Conservation (phyloP, 92 coral and sea anemone genomes). For the Porites rus region DNA sequence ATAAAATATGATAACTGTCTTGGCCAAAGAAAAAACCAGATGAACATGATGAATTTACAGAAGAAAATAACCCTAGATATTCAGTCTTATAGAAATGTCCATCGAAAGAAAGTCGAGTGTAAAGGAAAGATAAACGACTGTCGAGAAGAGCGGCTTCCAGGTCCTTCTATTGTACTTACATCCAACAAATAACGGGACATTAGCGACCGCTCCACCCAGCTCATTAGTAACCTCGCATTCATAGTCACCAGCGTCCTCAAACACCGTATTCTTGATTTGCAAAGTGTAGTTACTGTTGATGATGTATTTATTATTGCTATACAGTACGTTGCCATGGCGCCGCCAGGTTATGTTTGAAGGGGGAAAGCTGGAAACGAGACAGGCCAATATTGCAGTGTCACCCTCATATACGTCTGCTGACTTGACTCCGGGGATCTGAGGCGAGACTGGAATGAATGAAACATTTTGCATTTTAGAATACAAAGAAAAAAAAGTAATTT, state of each 20-base stretch:
- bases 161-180: slow-evolving; percentile 43
- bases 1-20: no score
- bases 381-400: slow-evolving; percentile 60
- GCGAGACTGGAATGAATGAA: slow-evolving; percentile 63
- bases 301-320: background rate
- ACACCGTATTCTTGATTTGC: slow-evolving; percentile 24
- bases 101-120: no score
- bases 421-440: slow-evolving; percentile 63
- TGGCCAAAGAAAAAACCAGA: no score
- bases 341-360: slow-evolving; percentile 89
- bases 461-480: background rate
- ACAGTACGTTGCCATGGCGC: slow-evolving; percentile 44
- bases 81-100: no score
- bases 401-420: slow-evolving; percentile 57
- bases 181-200: slow-evolving; percentile 57
- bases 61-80: no score
- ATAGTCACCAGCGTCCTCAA: slow-evolving; percentile 72
- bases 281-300: slow-evolving; percentile 43
- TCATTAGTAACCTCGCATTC: slow-evolving; percentile 65
- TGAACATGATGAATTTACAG: no score
- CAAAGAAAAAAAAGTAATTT: background rate
- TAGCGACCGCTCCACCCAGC: slow-evolving; percentile 66
- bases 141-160: no score
- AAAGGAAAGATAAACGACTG: no score
- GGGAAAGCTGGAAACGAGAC: slow-evolving; percentile 80